Evolutionary conservation across 2,888 invertebrate species (phyloP).

Genomic region (Campoplex nolae): DNA sequence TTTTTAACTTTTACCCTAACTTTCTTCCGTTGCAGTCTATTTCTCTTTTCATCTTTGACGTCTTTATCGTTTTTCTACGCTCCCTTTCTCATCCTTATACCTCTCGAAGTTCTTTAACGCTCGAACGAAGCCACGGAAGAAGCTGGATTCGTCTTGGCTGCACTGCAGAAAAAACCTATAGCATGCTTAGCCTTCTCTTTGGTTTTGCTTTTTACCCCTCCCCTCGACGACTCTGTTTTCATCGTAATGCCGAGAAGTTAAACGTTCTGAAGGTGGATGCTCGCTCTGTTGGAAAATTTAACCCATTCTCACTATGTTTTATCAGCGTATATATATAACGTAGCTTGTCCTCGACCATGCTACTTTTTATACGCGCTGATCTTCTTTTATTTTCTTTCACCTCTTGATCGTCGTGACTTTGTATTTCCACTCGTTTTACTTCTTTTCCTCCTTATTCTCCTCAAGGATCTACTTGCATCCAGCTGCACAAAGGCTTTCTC

Average conservation of each 20-base stretch:
- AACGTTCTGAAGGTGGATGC: slow-evolving; percentile 38
- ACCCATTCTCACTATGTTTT: slow-evolving; percentile 5
- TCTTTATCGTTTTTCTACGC: neutral
- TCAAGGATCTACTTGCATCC: slow-evolving; percentile 9
- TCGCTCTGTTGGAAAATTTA: slow-evolving; percentile 36
- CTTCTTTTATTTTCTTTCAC: neutral
- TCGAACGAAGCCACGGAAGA: slow-evolving; percentile 39
- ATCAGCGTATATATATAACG: neutral
- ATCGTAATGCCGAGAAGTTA: slow-evolving; percentile 39
- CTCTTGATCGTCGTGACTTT: slow-evolving; percentile 9
- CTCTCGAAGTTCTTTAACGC: slow-evolving; percentile 40
- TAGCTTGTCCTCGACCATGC: neutral
- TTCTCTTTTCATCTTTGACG: slow-evolving; percentile 13
- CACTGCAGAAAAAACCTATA: slow-evolving; percentile 27
- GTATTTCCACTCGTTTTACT: slow-evolving; percentile 16
- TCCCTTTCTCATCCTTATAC: neutral
- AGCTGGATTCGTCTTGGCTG: slow-evolving; percentile 23
- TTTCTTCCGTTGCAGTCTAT: slow-evolving; percentile 24
- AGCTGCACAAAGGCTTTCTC: neutral
- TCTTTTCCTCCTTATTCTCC: neutral
- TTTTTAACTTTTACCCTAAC: slow-evolving; percentile 4
- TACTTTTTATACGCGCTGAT: neutral
- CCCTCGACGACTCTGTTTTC: slow-evolving; percentile 19
- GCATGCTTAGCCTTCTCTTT: neutral
- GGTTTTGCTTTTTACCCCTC: slow-evolving; percentile 21